Evolutionary conservation across 2,113 vertebrate species (phyloP).

Genomic region (Xiphophorus maculatus): DNA sequence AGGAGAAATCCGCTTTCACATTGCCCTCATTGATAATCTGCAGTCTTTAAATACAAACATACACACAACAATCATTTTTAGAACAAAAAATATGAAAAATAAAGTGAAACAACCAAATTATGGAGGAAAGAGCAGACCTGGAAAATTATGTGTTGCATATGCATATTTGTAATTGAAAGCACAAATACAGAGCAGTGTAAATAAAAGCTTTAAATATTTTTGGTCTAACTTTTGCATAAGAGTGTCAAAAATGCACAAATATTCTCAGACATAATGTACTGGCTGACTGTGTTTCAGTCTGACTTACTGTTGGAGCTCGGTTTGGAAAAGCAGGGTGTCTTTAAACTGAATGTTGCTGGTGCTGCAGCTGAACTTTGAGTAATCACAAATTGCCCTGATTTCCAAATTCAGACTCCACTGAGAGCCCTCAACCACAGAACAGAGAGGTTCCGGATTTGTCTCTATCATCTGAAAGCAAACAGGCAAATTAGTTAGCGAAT

Average conservation of each 20-base stretch:
- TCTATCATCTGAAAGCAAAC: slow-evolving; percentile 76
- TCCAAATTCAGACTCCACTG: slow-evolving; percentile 78
- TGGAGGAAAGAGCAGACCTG: not conserved
- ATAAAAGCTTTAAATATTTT: not conserved
- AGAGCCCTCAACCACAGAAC: slow-evolving; percentile 78
- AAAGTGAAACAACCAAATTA: not conserved
- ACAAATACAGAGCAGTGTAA: not conserved
- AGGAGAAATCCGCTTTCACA: slow-evolving; percentile 83
- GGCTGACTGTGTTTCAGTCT: not conserved
- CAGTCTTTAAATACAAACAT: slow-evolving; percentile 54
- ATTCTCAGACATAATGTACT: not conserved
- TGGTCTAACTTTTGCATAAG: not conserved
- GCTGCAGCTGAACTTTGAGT: slow-evolving; percentile 74
- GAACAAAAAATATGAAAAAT: not conserved
- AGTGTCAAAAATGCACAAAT: not conserved
- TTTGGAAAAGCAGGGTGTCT: slow-evolving; percentile 88
- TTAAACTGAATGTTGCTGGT: slow-evolving; percentile 72
- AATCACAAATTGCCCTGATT: slow-evolving; percentile 82
- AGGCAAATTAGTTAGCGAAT: not conserved
- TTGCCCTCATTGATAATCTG: slow-evolving; percentile 81
- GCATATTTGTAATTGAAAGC: not conserved
- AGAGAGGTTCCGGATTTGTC: slow-evolving; percentile 81
- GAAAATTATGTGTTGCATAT: not conserved
- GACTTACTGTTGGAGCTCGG: slow-evolving; percentile 83
- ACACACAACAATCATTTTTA: not conserved